phyloP scores from a whole-genome alignment of 2,797 vertebrate species.

The Micrastur ruficollis region DNA sequence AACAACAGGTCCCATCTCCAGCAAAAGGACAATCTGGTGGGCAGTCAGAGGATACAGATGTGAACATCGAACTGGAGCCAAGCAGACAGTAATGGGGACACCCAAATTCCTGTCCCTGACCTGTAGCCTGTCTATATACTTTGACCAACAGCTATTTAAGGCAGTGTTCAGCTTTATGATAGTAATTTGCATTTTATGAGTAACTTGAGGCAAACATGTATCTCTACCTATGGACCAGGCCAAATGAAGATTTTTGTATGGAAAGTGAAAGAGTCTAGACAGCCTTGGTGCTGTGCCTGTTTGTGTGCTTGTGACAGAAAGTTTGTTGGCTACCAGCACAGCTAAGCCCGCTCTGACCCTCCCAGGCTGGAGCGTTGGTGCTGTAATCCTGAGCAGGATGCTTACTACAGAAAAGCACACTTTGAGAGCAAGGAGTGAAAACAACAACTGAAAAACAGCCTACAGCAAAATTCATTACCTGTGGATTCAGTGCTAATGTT shows the following conservation, averaged over 20 bases:
- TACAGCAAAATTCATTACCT: constrained; percentile 71
- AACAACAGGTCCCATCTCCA: neutral
- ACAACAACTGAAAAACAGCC: constrained; percentile 60
- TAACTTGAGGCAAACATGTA: neutral
- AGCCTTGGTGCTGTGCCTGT: neutral
- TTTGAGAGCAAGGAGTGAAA: constrained; percentile 43
- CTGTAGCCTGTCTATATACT: neutral
- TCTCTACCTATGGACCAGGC: neutral
- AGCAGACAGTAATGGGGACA: neutral
- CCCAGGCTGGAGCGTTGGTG: neutral
- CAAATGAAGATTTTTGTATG: constrained; percentile 11
- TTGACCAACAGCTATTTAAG: neutral
- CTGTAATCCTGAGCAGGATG: constrained; percentile 30
- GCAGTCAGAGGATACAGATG: neutral
- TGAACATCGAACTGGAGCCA: neutral
- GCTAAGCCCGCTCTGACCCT: neutral
- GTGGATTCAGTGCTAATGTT: constrained; percentile 58
- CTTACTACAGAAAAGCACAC: constrained; percentile 39
- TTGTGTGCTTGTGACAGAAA: neutral
- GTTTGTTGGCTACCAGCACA: constrained; percentile 31
- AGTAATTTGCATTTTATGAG: neutral
- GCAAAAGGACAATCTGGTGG: neutral
- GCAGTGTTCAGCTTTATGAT: neutral
- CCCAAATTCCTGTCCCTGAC: neutral
- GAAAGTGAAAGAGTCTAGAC: neutral